Evolutionary conservation across 2,113 vertebrate genomes (phyloP).

Genomic region (Melanostigma gelatinosum): DNA sequence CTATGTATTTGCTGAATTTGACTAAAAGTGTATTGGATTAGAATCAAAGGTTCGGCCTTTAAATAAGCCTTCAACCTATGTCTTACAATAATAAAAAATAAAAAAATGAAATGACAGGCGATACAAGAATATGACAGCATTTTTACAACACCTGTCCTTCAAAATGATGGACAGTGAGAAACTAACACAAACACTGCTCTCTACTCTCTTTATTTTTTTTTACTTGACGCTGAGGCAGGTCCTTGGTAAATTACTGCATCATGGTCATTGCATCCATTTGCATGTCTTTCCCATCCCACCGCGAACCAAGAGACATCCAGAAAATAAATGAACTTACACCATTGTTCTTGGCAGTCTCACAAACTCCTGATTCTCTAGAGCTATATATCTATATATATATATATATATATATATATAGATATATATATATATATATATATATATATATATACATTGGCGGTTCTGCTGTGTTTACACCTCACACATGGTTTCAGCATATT

Average conservation of each 20-base stretch:
- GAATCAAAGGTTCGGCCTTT: too few relatives aligned
- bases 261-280: slow-evolving; percentile 37
- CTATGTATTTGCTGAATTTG: too few relatives aligned
- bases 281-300: slow-evolving; percentile 32
- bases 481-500: slow-evolving; percentile 37
- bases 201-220: neutral
- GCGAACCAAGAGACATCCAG: slow-evolving; percentile 14
- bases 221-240: slow-evolving; percentile 1
- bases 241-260: neutral
- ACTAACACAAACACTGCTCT: neutral
- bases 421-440: slow-evolving; percentile 8
- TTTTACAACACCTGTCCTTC: too few relatives aligned
- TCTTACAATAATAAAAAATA: too few relatives aligned
- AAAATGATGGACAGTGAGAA: neutral
- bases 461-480: slow-evolving; percentile 42
- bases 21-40: too few relatives aligned
- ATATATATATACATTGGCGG: neutral
- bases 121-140: too few relatives aligned
- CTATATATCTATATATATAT: slow-evolving; percentile 11
- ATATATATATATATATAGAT: slow-evolving; percentile 5
- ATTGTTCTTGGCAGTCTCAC: slow-evolving; percentile 23
- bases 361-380: slow-evolving; percentile 5
- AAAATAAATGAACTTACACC: slow-evolving; percentile 25
- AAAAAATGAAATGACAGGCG: too few relatives aligned
- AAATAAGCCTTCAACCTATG: too few relatives aligned